Conservation (phyloP, 2,113 vertebrate species). For the Podocnemis expansa region DNA sequence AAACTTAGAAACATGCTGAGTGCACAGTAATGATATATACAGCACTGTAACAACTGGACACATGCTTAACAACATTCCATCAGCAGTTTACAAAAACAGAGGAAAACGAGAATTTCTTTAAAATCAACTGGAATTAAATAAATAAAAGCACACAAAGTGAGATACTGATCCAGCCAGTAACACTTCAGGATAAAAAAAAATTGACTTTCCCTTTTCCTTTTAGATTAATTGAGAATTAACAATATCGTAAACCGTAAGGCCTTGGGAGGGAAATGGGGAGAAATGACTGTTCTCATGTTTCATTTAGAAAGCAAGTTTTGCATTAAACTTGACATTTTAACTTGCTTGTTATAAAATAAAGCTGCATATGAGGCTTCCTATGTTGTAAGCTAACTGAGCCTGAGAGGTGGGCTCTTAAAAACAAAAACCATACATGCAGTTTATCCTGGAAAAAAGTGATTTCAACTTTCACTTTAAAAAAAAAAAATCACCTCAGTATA, state of each 20-base stretch:
- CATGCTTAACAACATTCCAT: slow-evolving; percentile 63
- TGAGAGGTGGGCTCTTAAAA: slow-evolving; percentile 40
- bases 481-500: not conserved
- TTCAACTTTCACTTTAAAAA: slow-evolving; percentile 56
- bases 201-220: slow-evolving; percentile 58
- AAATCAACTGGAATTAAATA: slow-evolving; percentile 72
- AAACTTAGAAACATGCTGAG: slow-evolving; percentile 62
- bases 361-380: slow-evolving; percentile 60
- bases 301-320: slow-evolving; percentile 21
- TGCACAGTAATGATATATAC: slow-evolving; percentile 64
- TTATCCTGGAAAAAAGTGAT: slow-evolving; percentile 54
- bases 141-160: slow-evolving; percentile 69
- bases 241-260: slow-evolving; percentile 44
- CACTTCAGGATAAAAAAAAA: slow-evolving; percentile 59
- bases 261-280: slow-evolving; percentile 26
- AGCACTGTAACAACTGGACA: slow-evolving; percentile 46
- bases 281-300: slow-evolving; percentile 52
- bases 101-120: slow-evolving; percentile 59
- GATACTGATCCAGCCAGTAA: slow-evolving; percentile 84
- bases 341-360: slow-evolving; percentile 52
- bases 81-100: slow-evolving; percentile 49
- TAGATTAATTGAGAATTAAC: slow-evolving; percentile 38
- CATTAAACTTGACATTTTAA: slow-evolving; percentile 37
- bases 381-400: slow-evolving; percentile 33
- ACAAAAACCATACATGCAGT: slow-evolving; percentile 58